Evolutionary conservation across 53 echinoderm and acorn worm species (phyloP).

Genomic region (Holothuria leucospilota): DNA sequence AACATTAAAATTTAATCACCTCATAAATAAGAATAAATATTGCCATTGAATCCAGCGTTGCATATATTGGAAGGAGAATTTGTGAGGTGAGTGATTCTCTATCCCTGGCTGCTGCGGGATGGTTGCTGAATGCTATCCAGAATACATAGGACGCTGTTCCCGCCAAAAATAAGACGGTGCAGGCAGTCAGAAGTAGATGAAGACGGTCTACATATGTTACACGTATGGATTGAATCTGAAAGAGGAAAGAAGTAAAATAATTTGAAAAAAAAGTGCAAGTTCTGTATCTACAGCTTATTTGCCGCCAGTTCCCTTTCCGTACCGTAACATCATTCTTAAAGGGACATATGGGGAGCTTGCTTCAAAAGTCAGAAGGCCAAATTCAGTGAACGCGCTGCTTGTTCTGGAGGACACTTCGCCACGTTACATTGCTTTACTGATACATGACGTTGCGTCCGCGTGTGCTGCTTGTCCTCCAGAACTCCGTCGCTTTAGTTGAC

Average conservation of each 20-base stretch:
- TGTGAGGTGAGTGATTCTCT: constrained; percentile 66
- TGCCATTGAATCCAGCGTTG: constrained; percentile 70
- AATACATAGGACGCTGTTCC: constrained; percentile 67
- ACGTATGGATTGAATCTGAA: constrained; percentile 68
- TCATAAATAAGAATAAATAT: constrained; percentile 74
- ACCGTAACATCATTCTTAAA: too few species aligned
- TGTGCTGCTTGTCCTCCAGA: too few species aligned
- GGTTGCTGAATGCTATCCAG: constrained; percentile 69
- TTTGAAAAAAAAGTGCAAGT: neutral
- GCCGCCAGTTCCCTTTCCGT: too few species aligned
- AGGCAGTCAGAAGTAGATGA: constrained; percentile 63
- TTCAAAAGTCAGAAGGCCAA: too few species aligned
- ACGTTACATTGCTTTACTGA: too few species aligned
- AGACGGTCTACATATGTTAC: constrained; percentile 63
- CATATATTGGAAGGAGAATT: constrained; percentile 87
- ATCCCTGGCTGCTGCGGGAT: constrained; percentile 48
- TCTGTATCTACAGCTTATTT: too few species aligned
- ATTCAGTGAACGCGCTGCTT: too few species aligned
- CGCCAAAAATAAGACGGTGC: constrained; percentile 64
- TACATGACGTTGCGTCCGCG: too few species aligned
- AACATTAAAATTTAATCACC: neutral
- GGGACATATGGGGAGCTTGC: too few species aligned
- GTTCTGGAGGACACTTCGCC: too few species aligned
- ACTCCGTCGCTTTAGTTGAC: too few species aligned
- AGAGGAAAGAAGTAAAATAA: neutral